Evolutionary conservation across 2,797 vertebrate species (phyloP).

Genomic region (Lophotriccus pileatus): DNA sequence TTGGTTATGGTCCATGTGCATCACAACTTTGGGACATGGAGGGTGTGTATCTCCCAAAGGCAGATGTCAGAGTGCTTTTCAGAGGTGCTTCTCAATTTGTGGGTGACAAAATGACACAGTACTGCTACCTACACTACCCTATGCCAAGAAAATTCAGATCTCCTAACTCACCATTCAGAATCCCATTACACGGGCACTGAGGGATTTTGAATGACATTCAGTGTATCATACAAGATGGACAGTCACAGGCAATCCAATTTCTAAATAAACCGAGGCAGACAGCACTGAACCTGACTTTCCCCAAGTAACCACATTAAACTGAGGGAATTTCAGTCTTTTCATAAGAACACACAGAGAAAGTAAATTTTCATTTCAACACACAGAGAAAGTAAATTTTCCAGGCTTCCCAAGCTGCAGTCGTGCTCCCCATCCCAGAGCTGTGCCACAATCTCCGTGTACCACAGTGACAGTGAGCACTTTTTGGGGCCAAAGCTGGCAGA

Average conservation of each 20-base stretch:
- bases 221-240: not conserved
- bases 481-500: not conserved
- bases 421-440: not conserved
- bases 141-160: not conserved
- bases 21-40: not conserved
- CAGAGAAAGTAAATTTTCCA: not conserved
- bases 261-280: not conserved
- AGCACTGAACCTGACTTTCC: not conserved
- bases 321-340: not conserved
- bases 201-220: not conserved
- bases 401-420: not conserved
- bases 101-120: not conserved
- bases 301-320: not conserved
- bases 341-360: not conserved
- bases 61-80: not conserved
- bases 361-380: not conserved
- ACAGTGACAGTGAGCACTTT: accelerated
- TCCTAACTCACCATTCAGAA: not conserved
- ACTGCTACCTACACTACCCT: not conserved
- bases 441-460: accelerated
- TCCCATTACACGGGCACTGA: not conserved
- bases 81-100: not conserved
- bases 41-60: not conserved
- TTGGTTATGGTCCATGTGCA: not conserved
- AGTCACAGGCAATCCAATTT: not conserved